A percentile compares a stretch with the other conserved stretches of the same genome.
Evolutionary conservation across 1,140 invertebrate species (phyloP).

Genomic region (Piezodorus guildinii): DNA sequence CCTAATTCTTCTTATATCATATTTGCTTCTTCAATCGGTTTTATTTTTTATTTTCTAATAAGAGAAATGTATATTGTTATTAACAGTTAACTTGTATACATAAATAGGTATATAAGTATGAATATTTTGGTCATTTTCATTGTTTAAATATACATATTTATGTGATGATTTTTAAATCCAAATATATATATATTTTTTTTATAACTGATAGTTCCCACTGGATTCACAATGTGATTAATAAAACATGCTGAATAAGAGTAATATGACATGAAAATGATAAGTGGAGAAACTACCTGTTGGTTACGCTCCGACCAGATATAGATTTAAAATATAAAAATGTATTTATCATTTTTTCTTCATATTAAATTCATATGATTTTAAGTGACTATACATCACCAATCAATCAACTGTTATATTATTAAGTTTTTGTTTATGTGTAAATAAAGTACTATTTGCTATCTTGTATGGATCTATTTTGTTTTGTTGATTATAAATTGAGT

Average conservation of each 20-base stretch:
- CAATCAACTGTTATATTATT: neutral
- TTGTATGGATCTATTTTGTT: slow-evolving; percentile 16
- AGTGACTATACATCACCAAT: slow-evolving; percentile 1
- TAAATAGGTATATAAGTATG: too few relatives aligned
- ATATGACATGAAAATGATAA: too few relatives aligned
- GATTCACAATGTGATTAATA: neutral
- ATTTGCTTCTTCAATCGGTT: neutral
- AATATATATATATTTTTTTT: neutral
- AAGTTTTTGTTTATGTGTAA: slow-evolving; percentile 2
- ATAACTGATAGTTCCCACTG: neutral
- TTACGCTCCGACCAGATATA: neutral
- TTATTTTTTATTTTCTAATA: neutral
- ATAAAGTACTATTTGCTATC: slow-evolving; percentile 7
- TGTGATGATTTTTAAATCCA: neutral
- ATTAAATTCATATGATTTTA: neutral
- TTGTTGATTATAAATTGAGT: slow-evolving; percentile 8
- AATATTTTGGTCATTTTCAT: too few relatives aligned
- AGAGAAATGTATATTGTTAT: neutral
- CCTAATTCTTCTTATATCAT: slow-evolving; percentile 2
- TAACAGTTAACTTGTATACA: too few relatives aligned
- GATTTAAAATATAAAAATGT: neutral
- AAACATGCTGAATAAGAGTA: too few relatives aligned
- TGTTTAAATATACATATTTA: too few relatives aligned
- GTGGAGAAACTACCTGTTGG: too few relatives aligned
- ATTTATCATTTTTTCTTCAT: neutral